Evolutionary conservation across 2,888 invertebrate genomes (phyloP).

Genomic region (Mylabris sibirica): DNA sequence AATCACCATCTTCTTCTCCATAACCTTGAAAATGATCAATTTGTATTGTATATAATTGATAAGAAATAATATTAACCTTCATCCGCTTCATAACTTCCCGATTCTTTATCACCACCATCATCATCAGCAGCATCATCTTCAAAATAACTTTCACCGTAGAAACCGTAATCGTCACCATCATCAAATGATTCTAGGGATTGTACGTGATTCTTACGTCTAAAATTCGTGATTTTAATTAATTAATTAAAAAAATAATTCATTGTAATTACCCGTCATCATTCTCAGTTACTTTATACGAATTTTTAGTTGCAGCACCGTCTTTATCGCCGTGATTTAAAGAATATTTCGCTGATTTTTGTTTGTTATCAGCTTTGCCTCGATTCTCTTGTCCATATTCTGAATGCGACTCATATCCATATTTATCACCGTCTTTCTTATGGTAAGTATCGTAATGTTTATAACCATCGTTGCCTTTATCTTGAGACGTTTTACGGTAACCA

Average conservation of each 20-base stretch:
- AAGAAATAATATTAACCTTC: background rate
- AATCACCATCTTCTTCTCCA: constrained; percentile 43
- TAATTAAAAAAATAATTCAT: background rate
- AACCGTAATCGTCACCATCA: constrained; percentile 39
- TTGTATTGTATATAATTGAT: background rate
- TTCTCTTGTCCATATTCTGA: constrained; percentile 67
- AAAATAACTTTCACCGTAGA: constrained; percentile 29
- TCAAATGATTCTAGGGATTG: constrained; percentile 32
- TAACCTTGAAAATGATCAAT: constrained; percentile 15
- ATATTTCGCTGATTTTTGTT: constrained; percentile 55
- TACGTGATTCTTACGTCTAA: constrained; percentile 32
- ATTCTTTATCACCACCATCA: constrained; percentile 36
- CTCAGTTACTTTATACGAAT: constrained; percentile 51
- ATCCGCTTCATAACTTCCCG: constrained; percentile 15
- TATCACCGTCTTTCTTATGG: constrained; percentile 77
- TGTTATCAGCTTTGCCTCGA: constrained; percentile 60
- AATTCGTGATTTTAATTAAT: background rate
- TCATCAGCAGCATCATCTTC: constrained; percentile 13
- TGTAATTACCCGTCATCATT: constrained; percentile 33
- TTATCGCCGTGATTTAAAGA: constrained; percentile 33
- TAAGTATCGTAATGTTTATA: constrained; percentile 77
- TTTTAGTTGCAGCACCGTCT: constrained; percentile 46
- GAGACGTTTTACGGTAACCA: constrained; percentile 71
- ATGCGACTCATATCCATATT: constrained; percentile 75
- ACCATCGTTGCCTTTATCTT: constrained; percentile 73